These are phyloP conservation scores for Agonum fuliginosum DNA, from an alignment of 2,888 invertebrate species.

Conservation along the genomic window DNA sequence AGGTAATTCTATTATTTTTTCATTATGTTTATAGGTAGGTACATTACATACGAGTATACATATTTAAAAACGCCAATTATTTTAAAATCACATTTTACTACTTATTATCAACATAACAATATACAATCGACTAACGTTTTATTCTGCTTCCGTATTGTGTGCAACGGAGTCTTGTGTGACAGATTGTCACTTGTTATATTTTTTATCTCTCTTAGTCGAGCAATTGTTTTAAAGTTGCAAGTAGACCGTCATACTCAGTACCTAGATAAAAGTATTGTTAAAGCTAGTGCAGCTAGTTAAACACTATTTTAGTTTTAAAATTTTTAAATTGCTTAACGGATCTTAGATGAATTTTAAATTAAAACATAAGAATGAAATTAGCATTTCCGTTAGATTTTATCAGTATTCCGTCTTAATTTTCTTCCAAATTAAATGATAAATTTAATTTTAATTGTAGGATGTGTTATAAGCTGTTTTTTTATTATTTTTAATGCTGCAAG, in stretches of 20 bases:
- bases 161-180: conserved; percentile 14
- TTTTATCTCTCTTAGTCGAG: conserved; percentile 13
- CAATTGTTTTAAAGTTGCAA: conserved; percentile 33
- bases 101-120: conserved; percentile 21
- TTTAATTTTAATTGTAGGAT: conserved; percentile 31
- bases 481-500: background rate
- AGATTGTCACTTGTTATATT: conserved; percentile 28
- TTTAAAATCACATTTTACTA: background rate
- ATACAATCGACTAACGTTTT: conserved; percentile 33
- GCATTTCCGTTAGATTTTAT: conserved; percentile 14
- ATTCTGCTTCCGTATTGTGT: conserved; percentile 17
- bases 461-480: background rate
- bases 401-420: background rate
- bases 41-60: background rate
- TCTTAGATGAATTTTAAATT: background rate
- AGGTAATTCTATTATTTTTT: conserved; percentile 71
- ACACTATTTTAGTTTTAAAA: conserved; percentile 22
- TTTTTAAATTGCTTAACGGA: conserved; percentile 21
- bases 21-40: background rate
- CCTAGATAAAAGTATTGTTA: conserved; percentile 8
- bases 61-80: too few relatives aligned
- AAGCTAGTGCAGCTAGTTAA: conserved; percentile 11
- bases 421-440: conserved; percentile 12
- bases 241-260: conserved; percentile 22
- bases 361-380: background rate